Evolutionary conservation across 2,888 invertebrate species (phyloP), one percentile per base, ranked within the genome.

Genomic region (Caenorhabditis angaria): DNA sequence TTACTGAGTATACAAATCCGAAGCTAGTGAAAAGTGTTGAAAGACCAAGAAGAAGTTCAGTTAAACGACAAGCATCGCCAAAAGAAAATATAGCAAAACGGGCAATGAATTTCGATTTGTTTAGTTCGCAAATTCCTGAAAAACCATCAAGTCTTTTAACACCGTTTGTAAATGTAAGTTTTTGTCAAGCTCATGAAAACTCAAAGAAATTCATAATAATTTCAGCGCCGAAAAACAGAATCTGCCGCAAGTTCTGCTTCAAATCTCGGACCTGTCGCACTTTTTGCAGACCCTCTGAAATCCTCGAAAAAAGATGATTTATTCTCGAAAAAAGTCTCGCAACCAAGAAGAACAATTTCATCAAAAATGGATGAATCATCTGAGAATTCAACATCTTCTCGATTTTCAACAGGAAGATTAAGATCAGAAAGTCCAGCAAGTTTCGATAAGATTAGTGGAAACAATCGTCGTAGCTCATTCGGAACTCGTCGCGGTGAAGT

Each of bases 401-500:
- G 32, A 32, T 32, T 8, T 32, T 32, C 32, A 5, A 8, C 32
- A 32, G 10, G 10, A 32, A 32, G 10, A 5, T 8, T 32, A 32
- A 32, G 5, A 32, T 8, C 32, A 8, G 32, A 10, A 32, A 51
- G 48, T 48, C 48, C 48, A 48, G 48, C 51, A 12, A 51, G 24
- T 54, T 54, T 54, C 27, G 48, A 48, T 5, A 48, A 48, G 14
- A 35, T 35, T 10, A 35, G 14, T 35, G 6, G 4, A n/a, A 6
- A 41, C 41, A 51, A 72, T 67, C 63, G 72, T 22, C 61, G 72
- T 8, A 61, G 58, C 12, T 74, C 74, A 8, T 61, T 61, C 54
- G 69, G 67, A 12, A 70, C 66, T 5, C 59, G 67, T 22, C 74
- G 74, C 24, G 74, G 74, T 24, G 74, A 74, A 58, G 66, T 55